Evolutionary conservation across 2,113 vertebrate genomes (phyloP).

Genomic region (Actenoides hombroni): DNA sequence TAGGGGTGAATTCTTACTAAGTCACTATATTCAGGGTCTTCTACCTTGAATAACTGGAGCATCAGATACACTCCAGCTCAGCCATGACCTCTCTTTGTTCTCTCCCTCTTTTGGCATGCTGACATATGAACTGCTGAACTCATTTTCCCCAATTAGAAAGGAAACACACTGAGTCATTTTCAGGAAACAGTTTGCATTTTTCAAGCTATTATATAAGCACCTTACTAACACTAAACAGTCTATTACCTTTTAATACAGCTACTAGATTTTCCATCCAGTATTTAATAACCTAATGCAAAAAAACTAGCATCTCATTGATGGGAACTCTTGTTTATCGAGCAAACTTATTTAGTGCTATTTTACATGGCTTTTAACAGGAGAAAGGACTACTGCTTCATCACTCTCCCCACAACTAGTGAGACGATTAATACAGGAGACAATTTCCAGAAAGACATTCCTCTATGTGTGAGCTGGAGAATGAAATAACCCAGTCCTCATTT

Average conservation of each 20-base stretch:
- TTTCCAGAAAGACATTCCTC: background rate
- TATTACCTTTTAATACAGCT: background rate
- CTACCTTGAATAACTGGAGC: background rate
- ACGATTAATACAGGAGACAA: background rate
- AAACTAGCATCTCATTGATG: background rate
- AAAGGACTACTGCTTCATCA: background rate
- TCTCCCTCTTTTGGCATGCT: background rate
- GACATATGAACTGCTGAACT: background rate
- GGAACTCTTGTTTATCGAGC: background rate
- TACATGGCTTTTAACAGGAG: background rate
- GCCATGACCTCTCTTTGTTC: background rate
- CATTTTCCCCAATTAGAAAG: background rate
- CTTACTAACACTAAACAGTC: background rate
- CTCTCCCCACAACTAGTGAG: background rate
- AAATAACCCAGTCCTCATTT: background rate
- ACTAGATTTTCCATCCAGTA: background rate
- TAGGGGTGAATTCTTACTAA: background rate
- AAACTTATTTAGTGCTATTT: background rate
- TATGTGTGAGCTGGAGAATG: fast-evolving
- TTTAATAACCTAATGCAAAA: background rate
- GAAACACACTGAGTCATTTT: background rate
- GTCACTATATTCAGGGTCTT: background rate
- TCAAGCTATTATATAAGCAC: background rate
- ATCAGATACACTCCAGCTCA: background rate
- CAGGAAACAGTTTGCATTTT: background rate